Evolutionary conservation across 2,113 vertebrate genomes (phyloP).

Genomic region (Hassar affinis): DNA sequence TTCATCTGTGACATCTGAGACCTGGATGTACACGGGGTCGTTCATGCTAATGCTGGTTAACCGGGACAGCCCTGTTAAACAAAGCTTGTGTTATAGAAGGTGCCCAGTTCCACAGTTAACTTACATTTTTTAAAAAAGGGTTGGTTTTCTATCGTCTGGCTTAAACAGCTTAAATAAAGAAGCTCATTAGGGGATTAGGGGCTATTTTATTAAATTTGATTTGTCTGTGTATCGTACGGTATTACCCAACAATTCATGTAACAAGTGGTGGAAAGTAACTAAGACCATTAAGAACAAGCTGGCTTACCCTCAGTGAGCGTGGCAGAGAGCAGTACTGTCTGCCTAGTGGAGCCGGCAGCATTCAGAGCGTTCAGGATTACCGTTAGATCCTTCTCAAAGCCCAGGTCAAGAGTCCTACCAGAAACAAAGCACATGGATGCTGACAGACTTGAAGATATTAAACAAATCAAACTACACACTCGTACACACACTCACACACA

Average conservation of each 20-base stretch:
- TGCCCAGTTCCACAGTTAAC: not conserved
- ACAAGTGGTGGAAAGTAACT: too few relatives aligned
- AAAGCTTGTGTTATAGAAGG: not conserved
- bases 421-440: conserved; percentile 48
- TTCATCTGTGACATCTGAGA: conserved; percentile 65
- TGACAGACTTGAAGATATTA: not conserved
- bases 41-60: conserved; percentile 84
- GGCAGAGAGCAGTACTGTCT: conserved; percentile 91
- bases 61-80: conserved; percentile 75
- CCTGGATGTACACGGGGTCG: conserved; percentile 76
- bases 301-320: conserved; percentile 82
- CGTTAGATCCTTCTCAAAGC: conserved; percentile 90
- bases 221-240: not conserved
- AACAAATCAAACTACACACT: too few relatives aligned
- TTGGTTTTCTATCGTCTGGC: not conserved
- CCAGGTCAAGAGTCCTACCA: conserved; percentile 87
- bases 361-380: conserved; percentile 89
- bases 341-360: conserved; percentile 67
- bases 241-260: not conserved
- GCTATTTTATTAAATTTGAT: not conserved
- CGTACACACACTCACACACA: too few relatives aligned
- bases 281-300: too few relatives aligned
- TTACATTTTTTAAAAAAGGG: not conserved
- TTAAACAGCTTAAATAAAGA: not conserved
- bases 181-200: not conserved